Base-by-base conservation (phyloP, 92 coral and sea anemone genomes). In the Epizoanthus ramosus region DNA sequence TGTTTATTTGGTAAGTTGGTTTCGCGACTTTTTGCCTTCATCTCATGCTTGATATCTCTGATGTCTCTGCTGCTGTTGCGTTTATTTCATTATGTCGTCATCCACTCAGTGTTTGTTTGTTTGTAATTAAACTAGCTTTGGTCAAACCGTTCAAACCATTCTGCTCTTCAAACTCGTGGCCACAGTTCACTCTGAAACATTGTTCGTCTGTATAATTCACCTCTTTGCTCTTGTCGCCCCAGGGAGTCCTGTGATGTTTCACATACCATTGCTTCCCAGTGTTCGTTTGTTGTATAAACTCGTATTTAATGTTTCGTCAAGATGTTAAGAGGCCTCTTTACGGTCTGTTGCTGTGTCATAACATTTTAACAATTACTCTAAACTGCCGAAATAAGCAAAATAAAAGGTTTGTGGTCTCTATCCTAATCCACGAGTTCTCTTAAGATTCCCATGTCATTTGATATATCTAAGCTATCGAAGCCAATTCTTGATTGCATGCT, bases 231-330 rank as follows among this genome's bases (percentile, higher is more conserved):
- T 63, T 39, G 71, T 60, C 82, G 45, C 82, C 39, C 70, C 82
- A 21, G 82, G 82, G 71, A 61, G 82, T 77, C 82, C 60, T 60
- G 70, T 63, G 41, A 63, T 77, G 63, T 69, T 77, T 77, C 52
- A 10, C 82, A 77, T 77, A 41, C 82, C 82, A 71, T 39, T 47
- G 57, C 75, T 43, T 63, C 47, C 57, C 63, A 39, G 82, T 77
- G 52, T 61, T 37, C 23, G 3, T 6, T 57, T 10, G 25, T 77
- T 61, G 22, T 77, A n/a, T 28, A 28, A 28, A 28, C 71, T 33
- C 28, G 19, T 15, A 60, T 60, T 45, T 50, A 50, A 50, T 77
- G 71, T 77, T 43, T 77, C 58, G 19, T 61, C 39, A 19, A 7
- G 39, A 39, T 14, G 17, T 43, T 21, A 22, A 23, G 61, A 60